Base-by-base conservation (phyloP, 2,113 vertebrate genomes). In the Brienomyrus brachyistius region DNA sequence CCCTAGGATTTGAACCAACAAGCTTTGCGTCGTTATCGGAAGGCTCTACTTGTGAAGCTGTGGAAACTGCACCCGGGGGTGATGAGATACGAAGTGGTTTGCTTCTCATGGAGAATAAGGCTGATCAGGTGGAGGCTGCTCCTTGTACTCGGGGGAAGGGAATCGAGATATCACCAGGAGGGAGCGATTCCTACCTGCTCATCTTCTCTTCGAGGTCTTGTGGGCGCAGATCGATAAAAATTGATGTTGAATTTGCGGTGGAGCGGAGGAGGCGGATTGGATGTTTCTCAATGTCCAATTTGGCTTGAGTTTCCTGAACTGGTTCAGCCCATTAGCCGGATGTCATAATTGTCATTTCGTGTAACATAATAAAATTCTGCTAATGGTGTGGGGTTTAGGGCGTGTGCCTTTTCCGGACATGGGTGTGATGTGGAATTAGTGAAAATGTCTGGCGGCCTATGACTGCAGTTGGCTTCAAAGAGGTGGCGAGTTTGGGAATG, bases 191-290 rank as follows among this genome's bases (percentile, higher is more conserved):
- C 91, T 27, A 40, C 3, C 35, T 56, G 91, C 94, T 91, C 91
- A 89, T 92, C 93, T 93, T 94, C 93, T 62, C 90, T 94, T 94
- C 54, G 91, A 95, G 95, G 93, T 94, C 92, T 92, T 93, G 91
- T 15, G 50, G 5, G 82, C 90, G 90, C 91, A 85, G 88, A 85
- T 92, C 92, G 23, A 89, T 90, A 83, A 83, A 80, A 90, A 94
- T 92, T 92, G 92, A 95, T 94, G 89, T 88, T 47, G 87, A 59
- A 91, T 91, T 52, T 90, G 62, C 86, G 77, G 82, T 82, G 83
- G 43, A 82, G 89, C 91, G 89, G 90, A 86, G 83, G 90, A 91
- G 88, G 88, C 88, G 80, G 89, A 92, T 85, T 92, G 74, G 11
- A 91, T 90, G 89, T 91, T 91, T 90, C 90, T 90, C 87, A 62